Evolutionary conservation across 2,113 vertebrate genomes (phyloP), one percentile per base, ranked within the genome.

Genomic region (Limnothrissa miodon): DNA sequence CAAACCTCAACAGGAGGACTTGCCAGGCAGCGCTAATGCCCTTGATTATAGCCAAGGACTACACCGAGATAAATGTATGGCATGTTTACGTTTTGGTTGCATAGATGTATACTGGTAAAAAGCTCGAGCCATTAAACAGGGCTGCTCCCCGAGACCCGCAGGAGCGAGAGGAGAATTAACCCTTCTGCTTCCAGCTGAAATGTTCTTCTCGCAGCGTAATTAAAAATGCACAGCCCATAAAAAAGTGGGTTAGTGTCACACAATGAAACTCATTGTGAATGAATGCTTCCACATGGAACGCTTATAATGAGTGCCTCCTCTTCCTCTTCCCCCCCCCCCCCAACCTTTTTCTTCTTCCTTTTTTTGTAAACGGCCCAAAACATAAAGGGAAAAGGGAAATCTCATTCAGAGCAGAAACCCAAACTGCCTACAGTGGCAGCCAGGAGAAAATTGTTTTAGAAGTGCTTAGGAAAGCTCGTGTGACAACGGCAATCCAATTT

Each of bases 401-500:
- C 21, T 56, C n/a, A 42, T 39, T 86, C 45, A 56, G 45, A 21
- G 15, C 39, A 17, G 23, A 39, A 36, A 53, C 79, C 10, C 78
- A 13, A 80, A 59, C 81, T 56, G 88, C 87, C 87, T 79, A 74
- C 87, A 86, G 82, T 85, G 1, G 42, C 85, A 78, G 83, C 23
- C 25, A 39, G 29, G 56, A 23, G 42, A 78, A 89, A 90, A 92
- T 89, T 83, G 88, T 90, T 91, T 88, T 88, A 86, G 62, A 44
- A 85, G 86, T 85, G 88, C 86, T 85, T 87, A 78, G 85, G 83
- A 84, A 90, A 87, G 88, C 87, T 89, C 78, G 86, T 84, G 87
- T 91, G 91, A 92, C 87, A 89, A 91, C 84, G 89, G 87, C 90
- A 88, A 90, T 92, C 90, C 92, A 93, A 93, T 95, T 94, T 94